Evolutionary conservation across 2,888 invertebrate genomes (phyloP), one percentile per base, ranked within the genome.

Genomic region (Caenorhabditis angaria): DNA sequence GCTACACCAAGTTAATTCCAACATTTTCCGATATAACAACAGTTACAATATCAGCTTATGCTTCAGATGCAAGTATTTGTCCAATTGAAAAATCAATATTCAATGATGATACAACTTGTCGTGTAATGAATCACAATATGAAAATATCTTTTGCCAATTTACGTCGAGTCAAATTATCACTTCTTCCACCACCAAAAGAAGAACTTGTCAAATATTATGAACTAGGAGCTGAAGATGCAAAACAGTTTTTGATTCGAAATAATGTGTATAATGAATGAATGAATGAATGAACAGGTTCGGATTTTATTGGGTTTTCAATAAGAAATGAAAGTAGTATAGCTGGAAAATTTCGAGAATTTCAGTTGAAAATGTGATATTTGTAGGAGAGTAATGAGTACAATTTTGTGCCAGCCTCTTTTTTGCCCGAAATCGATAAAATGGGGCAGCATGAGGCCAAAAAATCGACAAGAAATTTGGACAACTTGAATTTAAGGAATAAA

Each of bases 11-110:
- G 88, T 97, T 97, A 89, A 89, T 96, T 78, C 96, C 96, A 0
- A 92, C 93, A 1, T 90, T 96, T 60, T 94, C 95, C 87, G 94
- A 95, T 88, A 65, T 81, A 12, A 93, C 95, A 87, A 97, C 97
- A 0, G 93, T 97, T 76, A 96, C 96, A 0, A 93, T 97, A 20
- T 94, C 94, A 84, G 96, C 97, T 0, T 97, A 97, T 88, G 94
- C 83, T 95, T 95, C 82, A 8, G 78, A 78, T 24, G 83, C 83
- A 10, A 79, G 80, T 53, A 81, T 86, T 48, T 80, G 82, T 22
- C 85, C 85, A 12, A 62, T 69, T 2, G 85, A 85, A 48, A 70
- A 70, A 18, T 55, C 58, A 14, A 73, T 73, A 3, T 50, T 77
- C 1, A 83, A 85, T 51, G 64, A 65, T 61, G 86, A 86, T 51